Evolutionary conservation across 2,797 vertebrate species (phyloP).

Genomic region (Melanotaenia boesemani): DNA sequence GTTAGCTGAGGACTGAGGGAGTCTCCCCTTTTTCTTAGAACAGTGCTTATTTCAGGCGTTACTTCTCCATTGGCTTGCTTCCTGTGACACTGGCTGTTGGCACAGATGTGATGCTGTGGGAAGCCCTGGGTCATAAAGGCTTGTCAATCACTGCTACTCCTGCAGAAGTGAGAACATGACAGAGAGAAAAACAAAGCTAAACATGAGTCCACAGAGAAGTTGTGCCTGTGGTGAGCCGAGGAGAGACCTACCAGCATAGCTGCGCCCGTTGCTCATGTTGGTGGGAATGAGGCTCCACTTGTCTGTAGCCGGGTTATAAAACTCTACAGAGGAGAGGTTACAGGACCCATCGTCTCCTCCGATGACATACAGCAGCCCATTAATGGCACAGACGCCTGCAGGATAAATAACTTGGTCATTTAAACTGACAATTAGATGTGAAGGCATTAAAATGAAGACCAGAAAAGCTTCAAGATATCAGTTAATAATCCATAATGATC

Average conservation of each 20-base stretch:
- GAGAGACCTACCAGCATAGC: conserved; percentile 87
- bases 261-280: conserved; percentile 97
- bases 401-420: not conserved
- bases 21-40: not conserved
- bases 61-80: conserved; percentile 2
- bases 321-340: conserved; percentile 95
- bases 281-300: conserved; percentile 95
- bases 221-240: not conserved
- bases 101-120: conserved; percentile 8
- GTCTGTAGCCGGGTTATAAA: conserved; percentile 92
- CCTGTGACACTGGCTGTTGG: conserved; percentile 19
- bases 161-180: conserved; percentile 28
- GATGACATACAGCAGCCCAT: conserved; percentile 94
- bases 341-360: conserved; percentile 98
- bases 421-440: no score
- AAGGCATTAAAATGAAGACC: no score
- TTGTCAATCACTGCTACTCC: conserved; percentile 87
- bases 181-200: not conserved
- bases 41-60: conserved; percentile 3
- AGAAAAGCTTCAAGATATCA: no score
- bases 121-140: conserved; percentile 75
- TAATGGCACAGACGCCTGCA: conserved; percentile 93
- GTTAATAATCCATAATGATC: not conserved
- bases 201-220: not conserved
- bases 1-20: not conserved